Base-by-base conservation (phyloP, 2,113 vertebrate species). In the Illadopsis cleaveri region DNA sequence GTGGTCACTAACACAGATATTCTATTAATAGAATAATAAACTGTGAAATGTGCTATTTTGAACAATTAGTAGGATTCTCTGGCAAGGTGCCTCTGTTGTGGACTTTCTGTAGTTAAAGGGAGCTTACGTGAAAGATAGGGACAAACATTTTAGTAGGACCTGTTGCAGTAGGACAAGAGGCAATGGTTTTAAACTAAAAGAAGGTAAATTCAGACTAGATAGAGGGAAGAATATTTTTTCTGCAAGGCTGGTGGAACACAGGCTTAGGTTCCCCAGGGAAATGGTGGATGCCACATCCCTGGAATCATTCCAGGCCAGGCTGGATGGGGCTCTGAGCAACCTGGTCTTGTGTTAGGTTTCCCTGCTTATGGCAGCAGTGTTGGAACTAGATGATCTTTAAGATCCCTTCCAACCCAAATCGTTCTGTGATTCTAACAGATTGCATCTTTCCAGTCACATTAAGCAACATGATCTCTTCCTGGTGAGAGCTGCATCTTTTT, bases 11-110 rank as follows among this genome's bases (percentile, higher is more conserved):
- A 35, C 2, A 4, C 4, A 58, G 66, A 60, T 45, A 72, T 56
- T 90, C 35, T 70, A 25, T 65, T 88, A 57, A 68, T 42, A 88
- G 38, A 84, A 28, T 28, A 89, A 61, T 83, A 48, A 91, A 57
- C 42, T 42, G 37, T 81, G 44, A 35, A 78, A 69, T 25, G 8
- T 82, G 35, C 40, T 44, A 21, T 60, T 80, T 85, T 80, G 37
- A 92, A 65, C 22, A 76, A 45, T 75, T 82, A 66, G 12, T 53
- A 50, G 56, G 42, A 48, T 86, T 19, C 22, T 89, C 33, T 35
- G 23, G 28, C 12, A 28, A 80, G 57, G 8, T 18, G 15, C 18
- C 11, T 72, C 18, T 5, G 0, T 48, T 71, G 16, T 21, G 5
- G 31, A 15, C 19, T 83, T 79, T 64, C 9, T 40, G 0, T 56